Evolutionary conservation across 2,113 vertebrate genomes (phyloP), one percentile per base, ranked within the genome.

Genomic region (Myrmophylax atrothorax): DNA sequence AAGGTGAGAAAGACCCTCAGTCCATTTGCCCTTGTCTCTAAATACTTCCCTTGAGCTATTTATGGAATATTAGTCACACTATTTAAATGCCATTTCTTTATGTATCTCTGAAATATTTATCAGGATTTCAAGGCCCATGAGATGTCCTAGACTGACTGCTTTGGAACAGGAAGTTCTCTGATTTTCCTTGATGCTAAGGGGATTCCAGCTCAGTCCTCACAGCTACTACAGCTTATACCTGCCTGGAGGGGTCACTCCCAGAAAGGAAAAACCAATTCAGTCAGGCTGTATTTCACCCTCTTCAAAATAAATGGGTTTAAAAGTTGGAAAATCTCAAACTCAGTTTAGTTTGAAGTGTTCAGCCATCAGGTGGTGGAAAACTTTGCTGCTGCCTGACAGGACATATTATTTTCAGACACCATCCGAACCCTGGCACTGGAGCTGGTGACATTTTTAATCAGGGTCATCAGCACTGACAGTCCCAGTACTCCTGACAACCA

Each of bases 371-470:
- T 58, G 69, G 49, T 62, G 25, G 70, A 68, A 95, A 94, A 91
- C 53, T 90, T 94, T n/a, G 14, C 73, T 92, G 56, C 37, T 1
- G 2, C 68, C 80, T 93, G 93, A 92, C 88, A 92, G 40, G 18
- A 75, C 0, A 0, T 25, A 81, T 90, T 95, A 90, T 89, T 93
- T 93, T 90, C 83, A 95, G 83, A 64, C n/a, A 44, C 44, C 17
- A 8, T 14, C 18, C 0, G 3, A 49, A n/a, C 29, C 31, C 40
- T 75, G 53, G 49, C 40, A 72, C 76, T 18, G 31, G 40, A 89
- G 79, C 38, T 69, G n/a, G 84, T 95, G 94, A 94, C 94, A 89
- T 89, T 90, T 95, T 84, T 87, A 96, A 96, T 96, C 84, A 96
- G 93, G 87, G 90, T 92, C 80, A 92, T 94, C 90, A 96, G 76